These are phyloP conservation scores for Setophaga kirtlandii DNA, from an alignment of 2,113 vertebrate species.

Conservation along the genomic window DNA sequence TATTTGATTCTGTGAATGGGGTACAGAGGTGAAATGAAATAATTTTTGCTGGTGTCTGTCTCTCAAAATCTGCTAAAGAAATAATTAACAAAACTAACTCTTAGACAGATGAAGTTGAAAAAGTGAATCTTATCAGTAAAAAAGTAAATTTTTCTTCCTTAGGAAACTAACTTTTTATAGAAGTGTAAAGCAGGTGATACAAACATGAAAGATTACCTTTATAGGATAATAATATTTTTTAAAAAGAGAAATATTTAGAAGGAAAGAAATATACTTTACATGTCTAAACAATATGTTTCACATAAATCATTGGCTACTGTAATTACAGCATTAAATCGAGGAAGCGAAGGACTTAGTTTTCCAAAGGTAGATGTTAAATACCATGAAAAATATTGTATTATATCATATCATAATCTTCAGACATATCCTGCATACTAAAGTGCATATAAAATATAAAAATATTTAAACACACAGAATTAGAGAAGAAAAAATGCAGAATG, in stretches of 20 bases:
- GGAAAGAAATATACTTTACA: neutral
- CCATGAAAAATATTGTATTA: neutral
- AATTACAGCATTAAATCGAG: neutral
- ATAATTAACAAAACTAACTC: neutral
- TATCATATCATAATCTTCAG: neutral
- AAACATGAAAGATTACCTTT: neutral
- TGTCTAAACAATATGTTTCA: neutral
- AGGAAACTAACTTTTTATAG: neutral
- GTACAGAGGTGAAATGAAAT: neutral
- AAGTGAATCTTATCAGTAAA: neutral
- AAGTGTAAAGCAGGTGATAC: neutral
- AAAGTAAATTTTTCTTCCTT: neutral
- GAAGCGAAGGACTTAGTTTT: neutral
- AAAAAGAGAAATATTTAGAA: neutral
- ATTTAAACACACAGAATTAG: neutral
- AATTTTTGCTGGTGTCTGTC: neutral
- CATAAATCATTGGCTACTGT: neutral
- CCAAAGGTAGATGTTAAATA: neutral
- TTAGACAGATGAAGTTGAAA: neutral
- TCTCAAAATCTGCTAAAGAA: neutral
- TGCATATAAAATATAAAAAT: neutral
- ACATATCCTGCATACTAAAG: fast-evolving
- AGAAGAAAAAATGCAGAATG: neutral
- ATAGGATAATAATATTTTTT: neutral
- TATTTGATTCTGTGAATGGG: neutral